Evolutionary conservation across 1,140 invertebrate genomes (phyloP), one percentile per base, ranked within the genome.

Genomic region (Arctopsyche grandis): DNA sequence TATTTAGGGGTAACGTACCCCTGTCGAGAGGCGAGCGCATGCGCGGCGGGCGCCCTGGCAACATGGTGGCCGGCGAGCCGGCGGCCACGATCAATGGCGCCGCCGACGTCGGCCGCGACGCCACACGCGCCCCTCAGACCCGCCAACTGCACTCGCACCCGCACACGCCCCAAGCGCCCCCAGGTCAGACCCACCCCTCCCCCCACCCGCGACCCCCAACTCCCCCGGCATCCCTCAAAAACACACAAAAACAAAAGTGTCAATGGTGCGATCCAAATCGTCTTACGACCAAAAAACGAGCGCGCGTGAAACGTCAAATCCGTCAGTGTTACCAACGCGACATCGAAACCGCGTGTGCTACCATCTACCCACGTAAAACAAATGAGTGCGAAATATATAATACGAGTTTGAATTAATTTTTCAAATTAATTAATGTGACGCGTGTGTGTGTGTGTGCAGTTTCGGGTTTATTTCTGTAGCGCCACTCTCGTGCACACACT

Each of bases 191-290:
- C 60, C 63, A 56, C 77, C 66, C 76, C 29, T 21, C 85, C 84
- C 84, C 84, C 84, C 83, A 77, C 82, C 85, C 84, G 84, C 85
- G 84, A 83, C 60, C 56, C 21, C 4, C 3, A 16, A 9, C 58
- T 3, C 26, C 63, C n/a, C 78, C 83, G 1, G 14, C 46, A 58
- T 21, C 73, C 24, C 9, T 66, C 63, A 66, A 66, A 26, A 60
- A 21, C n/a, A n/a, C n/a, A n/a, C 29, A 7, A 38, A 38, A 38
- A 38, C 29, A 38, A 38, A 38, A 38, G 29, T 38, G 29, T 4
- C 29, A 38, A 38, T 38, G 29, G 29, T 38, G 3, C 3, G 29
- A 38, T 38, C 29, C 3, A 38, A 38, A 38, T 7, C 29, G 29
- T 7, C 3, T 7, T 38, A 38, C 29, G 29, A 7, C 29, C 29